A percentile compares a stretch with the other conserved stretches of the same genome.
phyloP scores from a whole-genome alignment of 2,888 invertebrate species.

The Steinernema hermaphroditum region DNA sequence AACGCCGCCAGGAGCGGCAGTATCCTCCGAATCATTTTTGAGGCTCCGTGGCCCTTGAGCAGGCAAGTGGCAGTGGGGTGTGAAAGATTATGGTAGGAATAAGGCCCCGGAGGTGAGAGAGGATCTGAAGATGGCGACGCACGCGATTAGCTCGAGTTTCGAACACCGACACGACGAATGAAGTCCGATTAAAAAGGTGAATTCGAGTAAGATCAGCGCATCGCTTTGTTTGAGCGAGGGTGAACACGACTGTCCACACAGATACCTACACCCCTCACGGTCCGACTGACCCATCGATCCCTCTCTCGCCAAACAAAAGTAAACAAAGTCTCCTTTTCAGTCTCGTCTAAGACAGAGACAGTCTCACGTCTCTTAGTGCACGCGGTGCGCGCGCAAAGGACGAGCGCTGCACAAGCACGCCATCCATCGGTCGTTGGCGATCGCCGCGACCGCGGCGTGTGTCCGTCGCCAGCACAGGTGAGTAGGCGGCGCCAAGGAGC shows the following conservation, averaged over 20 bases:
- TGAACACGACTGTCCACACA: background rate
- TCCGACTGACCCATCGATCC: slow-evolving; percentile 26
- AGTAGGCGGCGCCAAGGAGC: slow-evolving; percentile 28
- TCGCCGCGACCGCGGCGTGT: slow-evolving; percentile 13
- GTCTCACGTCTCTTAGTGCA: slow-evolving; percentile 21
- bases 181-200: no score
- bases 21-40: slow-evolving; percentile 14
- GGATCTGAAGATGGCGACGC: slow-evolving; percentile 5
- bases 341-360: background rate
- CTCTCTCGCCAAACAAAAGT: slow-evolving; percentile 16
- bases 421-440: background rate
- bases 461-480: slow-evolving; percentile 23
- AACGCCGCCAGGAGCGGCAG: background rate
- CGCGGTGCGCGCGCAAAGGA: slow-evolving; percentile 17
- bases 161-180: background rate
- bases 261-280: background rate
- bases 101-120: background rate
- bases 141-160: slow-evolving; percentile 8
- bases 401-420: background rate
- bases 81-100: background rate
- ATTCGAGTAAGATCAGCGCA: background rate
- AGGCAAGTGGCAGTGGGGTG: slow-evolving; percentile 17
- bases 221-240: background rate
- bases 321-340: slow-evolving; percentile 28
- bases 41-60: slow-evolving; percentile 11